A percentile compares a stretch with the other conserved stretches of the same genome.
Conservation (phyloP, 2,888 invertebrate species). For the Mellilla xanthometata region DNA sequence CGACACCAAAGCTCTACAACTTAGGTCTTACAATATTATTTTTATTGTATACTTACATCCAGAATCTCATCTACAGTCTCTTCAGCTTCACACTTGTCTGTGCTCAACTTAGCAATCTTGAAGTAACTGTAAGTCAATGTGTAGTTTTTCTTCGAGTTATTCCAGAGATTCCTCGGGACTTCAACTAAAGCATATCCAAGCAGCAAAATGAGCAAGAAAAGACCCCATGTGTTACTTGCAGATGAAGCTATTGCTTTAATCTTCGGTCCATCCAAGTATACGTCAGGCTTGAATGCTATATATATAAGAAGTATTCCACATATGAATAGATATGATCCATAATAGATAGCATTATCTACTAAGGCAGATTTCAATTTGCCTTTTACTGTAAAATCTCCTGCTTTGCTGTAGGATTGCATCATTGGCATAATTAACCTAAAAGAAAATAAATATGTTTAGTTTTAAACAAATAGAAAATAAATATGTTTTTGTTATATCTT, state of each 20-base stretch:
- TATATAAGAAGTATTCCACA: constrained; percentile 97
- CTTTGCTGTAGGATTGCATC: constrained; percentile 99
- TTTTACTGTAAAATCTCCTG: constrained; percentile 97
- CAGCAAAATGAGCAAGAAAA: constrained; percentile 95
- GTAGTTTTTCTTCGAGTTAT: constrained; percentile 92
- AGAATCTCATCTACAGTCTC: constrained; percentile 97
- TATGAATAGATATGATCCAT: constrained; percentile 97
- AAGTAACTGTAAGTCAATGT: constrained; percentile 94
- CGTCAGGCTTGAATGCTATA: constrained; percentile 94
- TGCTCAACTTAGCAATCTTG: constrained; percentile 95
- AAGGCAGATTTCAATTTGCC: constrained; percentile 97
- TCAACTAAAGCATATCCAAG: constrained; percentile 98
- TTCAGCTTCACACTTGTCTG: constrained; percentile 98
- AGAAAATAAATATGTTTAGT: constrained; percentile 30
- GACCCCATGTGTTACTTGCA: constrained; percentile 99
- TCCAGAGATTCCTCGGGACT: constrained; percentile 96
- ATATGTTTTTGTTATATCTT: too few relatives aligned
- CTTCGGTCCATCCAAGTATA: constrained; percentile 94
- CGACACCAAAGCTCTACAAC: too few relatives aligned
- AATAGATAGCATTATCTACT: constrained; percentile 98
- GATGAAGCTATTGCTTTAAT: constrained; percentile 98
- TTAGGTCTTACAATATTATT: too few relatives aligned
- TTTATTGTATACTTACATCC: constrained; percentile 90
- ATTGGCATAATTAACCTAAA: constrained; percentile 96
- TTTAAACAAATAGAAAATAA: too few relatives aligned